A percentile compares a stretch with the other conserved stretches of the same genome.
phyloP scores from a whole-genome alignment of 2,888 invertebrate genomes.

The Tenthredo distinguenda region DNA sequence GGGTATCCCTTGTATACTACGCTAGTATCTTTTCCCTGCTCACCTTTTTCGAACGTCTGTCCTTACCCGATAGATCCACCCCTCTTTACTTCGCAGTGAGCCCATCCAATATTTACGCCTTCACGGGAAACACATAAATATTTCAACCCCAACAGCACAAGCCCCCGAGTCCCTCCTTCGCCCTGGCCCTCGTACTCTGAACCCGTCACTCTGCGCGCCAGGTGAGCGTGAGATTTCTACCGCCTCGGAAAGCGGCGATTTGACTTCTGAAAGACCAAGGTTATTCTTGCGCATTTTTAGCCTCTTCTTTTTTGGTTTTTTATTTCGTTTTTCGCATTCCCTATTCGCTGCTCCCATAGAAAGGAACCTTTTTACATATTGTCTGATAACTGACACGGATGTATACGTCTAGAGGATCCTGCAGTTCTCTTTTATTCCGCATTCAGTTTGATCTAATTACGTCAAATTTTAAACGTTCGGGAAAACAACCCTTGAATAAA shows the following conservation, averaged over 20 bases:
- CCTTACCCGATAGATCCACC: constrained; percentile 34
- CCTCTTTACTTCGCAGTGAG: constrained; percentile 33
- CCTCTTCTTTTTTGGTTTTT: background rate
- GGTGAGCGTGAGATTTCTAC: constrained; percentile 46
- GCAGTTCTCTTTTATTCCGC: background rate
- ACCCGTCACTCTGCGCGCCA: constrained; percentile 37
- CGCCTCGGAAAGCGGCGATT: background rate
- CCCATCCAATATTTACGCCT: constrained; percentile 69
- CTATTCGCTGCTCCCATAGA: background rate
- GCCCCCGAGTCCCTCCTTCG: constrained; percentile 56
- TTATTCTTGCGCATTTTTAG: constrained; percentile 12
- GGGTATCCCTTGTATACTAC: background rate
- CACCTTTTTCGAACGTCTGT: constrained; percentile 19
- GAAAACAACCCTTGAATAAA: background rate
- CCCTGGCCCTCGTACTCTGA: constrained; percentile 41
- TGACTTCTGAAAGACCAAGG: background rate
- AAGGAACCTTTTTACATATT: background rate
- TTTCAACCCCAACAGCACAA: constrained; percentile 66
- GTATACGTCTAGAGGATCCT: background rate
- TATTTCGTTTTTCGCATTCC: background rate
- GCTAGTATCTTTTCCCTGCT: background rate
- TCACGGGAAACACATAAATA: constrained; percentile 68
- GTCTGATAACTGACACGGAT: background rate
- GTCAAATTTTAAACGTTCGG: background rate
- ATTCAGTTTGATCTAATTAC: background rate